Evolutionary conservation across 2,113 vertebrate species (phyloP).

Genomic region (Polyodon spathula): DNA sequence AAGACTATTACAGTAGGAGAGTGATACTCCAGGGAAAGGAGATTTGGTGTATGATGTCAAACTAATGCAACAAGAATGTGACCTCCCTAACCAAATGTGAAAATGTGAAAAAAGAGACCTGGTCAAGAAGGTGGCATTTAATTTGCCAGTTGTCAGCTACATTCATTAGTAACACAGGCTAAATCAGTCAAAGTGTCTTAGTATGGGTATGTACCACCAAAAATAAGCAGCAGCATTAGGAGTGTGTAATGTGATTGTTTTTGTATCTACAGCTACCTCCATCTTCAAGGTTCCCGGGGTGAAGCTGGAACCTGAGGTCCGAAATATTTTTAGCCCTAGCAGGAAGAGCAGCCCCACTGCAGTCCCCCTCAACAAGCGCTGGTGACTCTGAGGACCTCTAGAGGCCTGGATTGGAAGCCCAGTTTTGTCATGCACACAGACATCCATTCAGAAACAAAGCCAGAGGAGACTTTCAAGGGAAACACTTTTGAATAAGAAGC

Average conservation of each 20-base stretch:
- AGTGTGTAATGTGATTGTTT: background rate
- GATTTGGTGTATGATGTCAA: too few species aligned
- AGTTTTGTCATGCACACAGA: background rate
- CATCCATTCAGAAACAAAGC: background rate
- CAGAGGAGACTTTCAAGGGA: background rate
- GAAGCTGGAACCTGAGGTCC: constrained; percentile 67
- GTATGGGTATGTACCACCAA: too few species aligned
- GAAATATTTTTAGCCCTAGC: constrained; percentile 62
- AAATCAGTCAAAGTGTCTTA: too few species aligned
- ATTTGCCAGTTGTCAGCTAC: too few species aligned
- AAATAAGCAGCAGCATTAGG: too few species aligned
- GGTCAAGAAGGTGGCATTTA: too few species aligned
- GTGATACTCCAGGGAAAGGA: too few species aligned
- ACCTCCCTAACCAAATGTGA: too few species aligned
- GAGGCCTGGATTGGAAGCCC: background rate
- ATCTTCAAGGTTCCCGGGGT: constrained; percentile 74
- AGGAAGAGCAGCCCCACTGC: constrained; percentile 34
- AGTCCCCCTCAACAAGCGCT: constrained; percentile 50
- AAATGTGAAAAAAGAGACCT: too few species aligned
- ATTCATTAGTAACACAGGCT: too few species aligned
- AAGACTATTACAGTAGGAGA: too few species aligned
- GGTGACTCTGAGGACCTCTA: constrained; percentile 40
- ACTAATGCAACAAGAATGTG: too few species aligned
- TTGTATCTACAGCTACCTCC: constrained; percentile 58
- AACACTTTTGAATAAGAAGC: background rate